Evolutionary conservation across 2,113 vertebrate species (phyloP), one percentile per base, ranked within the genome.

Genomic region (Polypterus senegalus): DNA sequence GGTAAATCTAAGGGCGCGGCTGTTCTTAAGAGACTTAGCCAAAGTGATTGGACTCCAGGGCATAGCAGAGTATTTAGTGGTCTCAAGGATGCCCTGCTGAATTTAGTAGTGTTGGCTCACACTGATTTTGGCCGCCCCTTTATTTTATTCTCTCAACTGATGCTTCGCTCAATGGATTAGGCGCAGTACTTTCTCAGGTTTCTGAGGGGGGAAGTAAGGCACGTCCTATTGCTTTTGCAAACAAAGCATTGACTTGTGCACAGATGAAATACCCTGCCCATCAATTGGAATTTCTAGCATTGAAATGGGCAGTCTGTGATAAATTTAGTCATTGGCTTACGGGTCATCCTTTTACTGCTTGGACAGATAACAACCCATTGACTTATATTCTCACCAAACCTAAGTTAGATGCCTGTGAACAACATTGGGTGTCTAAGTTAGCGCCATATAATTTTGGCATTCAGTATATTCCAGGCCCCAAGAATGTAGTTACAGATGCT

Each of bases 301-400:
- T 49, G 48, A 60, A 63, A 44, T 64, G 59, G 64, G 11, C 60
- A 3, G 53, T 68, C 9, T 67, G 63, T 45, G 55, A 66, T 5
- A 61, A 66, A n/a, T 66, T 70, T 10, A 61, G 54, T 46, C 68
- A 66, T 47, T 70, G 65, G 67, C 45, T 69, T 9, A 61, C 61
- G 49, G 56, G 54, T 49, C n/a, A 46, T 5, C 9, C 5, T 7
- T 55, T 55, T 11, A 55, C 8, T 7, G 54, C 10, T 7, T 55
- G 54, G 54, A 55, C 54, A 5, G 54, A 55, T 11, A 55, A 55
- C 27, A 55, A 55, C 11, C 6, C 58, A 62, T 55, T 64, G 62
- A 7, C 62, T 27, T 43, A 59, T 52, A 64, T 64, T 6, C 44
- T 67, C 1, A 67, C 65, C 1, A 66, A 70, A 7, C 68, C 58